phyloP scores from a whole-genome alignment of 2,797 vertebrate species.

The Phaenicophaeus curvirostris region DNA sequence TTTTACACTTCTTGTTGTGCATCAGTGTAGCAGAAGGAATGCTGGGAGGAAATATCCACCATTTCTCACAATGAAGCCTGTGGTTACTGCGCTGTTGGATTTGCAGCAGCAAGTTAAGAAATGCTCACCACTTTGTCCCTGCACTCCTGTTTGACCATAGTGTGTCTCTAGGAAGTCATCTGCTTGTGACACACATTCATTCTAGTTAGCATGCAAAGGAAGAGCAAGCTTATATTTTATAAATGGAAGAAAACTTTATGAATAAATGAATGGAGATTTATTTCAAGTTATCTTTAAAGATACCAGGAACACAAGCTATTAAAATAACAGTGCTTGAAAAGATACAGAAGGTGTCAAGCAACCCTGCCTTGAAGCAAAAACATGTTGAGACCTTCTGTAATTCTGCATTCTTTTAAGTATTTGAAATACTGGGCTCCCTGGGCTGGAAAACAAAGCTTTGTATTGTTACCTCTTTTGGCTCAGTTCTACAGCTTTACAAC shows the following conservation, averaged over 20 bases:
- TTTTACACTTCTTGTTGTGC: background rate
- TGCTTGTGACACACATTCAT: background rate
- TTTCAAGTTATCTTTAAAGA: background rate
- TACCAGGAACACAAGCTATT: background rate
- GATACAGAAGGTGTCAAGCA: background rate
- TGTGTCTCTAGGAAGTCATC: background rate
- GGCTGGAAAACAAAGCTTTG: slow-evolving; percentile 50
- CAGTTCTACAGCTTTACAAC: background rate
- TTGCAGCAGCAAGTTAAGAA: background rate
- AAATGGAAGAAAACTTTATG: background rate
- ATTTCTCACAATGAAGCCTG: background rate
- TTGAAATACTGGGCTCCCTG: background rate
- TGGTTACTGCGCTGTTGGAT: background rate
- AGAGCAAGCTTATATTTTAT: background rate
- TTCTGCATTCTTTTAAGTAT: slow-evolving; percentile 45
- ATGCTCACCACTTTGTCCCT: background rate
- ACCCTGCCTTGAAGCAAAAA: slow-evolving; percentile 19
- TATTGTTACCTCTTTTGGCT: slow-evolving; percentile 9
- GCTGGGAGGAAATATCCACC: background rate
- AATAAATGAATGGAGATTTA: background rate
- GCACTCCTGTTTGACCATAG: background rate
- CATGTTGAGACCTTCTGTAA: slow-evolving; percentile 22
- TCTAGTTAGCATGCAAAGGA: background rate
- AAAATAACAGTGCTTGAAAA: background rate
- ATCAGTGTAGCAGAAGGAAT: background rate